Conservation (phyloP, 2,888 invertebrate species). For the Drosophila falleni region DNA sequence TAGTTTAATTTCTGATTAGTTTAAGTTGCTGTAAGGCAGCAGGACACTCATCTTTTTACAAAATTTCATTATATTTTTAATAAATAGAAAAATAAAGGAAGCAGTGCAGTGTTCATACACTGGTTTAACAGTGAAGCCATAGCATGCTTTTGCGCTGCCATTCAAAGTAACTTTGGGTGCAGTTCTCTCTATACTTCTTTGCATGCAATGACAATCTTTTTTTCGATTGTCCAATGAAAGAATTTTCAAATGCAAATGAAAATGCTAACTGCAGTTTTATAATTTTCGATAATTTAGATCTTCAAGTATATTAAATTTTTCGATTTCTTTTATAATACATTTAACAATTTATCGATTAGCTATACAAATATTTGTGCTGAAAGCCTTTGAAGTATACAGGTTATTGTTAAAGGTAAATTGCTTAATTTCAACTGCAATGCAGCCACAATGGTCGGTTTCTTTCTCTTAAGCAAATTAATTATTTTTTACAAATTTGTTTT, state of each 20-base stretch:
- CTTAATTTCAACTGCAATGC: constrained; percentile 45
- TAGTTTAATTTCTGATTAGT: no score
- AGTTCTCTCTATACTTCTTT: not conserved
- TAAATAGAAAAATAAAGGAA: not conserved
- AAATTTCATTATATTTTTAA: no score
- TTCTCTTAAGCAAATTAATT: not conserved
- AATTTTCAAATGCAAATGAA: not conserved
- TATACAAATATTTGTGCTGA: not conserved
- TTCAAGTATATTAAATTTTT: no score
- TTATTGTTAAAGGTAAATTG: constrained; percentile 54
- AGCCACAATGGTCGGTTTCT: constrained; percentile 26
- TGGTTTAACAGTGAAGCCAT: not conserved
- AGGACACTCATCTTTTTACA: no score
- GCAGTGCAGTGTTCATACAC: not conserved
- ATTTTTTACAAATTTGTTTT: not conserved
- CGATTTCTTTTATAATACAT: not conserved
- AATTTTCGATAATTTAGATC: no score
- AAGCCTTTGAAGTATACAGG: constrained; percentile 1
- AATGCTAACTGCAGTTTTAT: not conserved
- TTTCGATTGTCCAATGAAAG: not conserved
- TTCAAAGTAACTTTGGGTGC: not conserved
- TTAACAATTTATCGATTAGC: not conserved
- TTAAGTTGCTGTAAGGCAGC: no score
- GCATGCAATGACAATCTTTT: not conserved
- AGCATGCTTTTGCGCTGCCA: not conserved